Evolutionary conservation across 2,113 vertebrate species (phyloP), one percentile per base, ranked within the genome.

Genomic region (Ammospiza nelsoni): DNA sequence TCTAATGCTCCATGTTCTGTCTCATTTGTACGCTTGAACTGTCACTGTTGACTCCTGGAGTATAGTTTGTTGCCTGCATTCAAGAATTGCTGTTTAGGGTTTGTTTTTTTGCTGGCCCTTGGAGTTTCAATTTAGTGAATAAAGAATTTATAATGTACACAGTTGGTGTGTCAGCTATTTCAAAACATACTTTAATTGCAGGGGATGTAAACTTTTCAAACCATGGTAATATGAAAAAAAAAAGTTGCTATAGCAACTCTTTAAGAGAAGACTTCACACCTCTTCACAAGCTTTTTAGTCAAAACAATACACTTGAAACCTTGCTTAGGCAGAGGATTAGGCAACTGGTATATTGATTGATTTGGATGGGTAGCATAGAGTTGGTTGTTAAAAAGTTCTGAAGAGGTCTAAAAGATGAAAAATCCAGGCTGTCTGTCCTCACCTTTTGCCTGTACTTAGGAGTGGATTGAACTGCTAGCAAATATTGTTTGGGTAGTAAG

Each of bases 201-300:
- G 44, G 15, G 25, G 10, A 57, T 78, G 20, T 67, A 86, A 92
- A 83, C 87, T 94, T 92, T 77, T 93, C 63, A 83, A 94, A 74
- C 55, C 67, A 35, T 51, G 79, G 33, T 48, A 67, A 68, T 93
- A 20, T 55, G 28, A n/a, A 61, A 72, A 54, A 52, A 85, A 54
- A 51, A 85, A 75, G 83, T 95, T 95, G 72, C 86, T 89, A 78
- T 94, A 92, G 96, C 92, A 95, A 94, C 92, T 85, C 54, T 46
- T 3, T 67, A 51, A 74, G 39, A 48, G 80, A 72, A 93, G 55
- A 35, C 11, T 88, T 79, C 24, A 54, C 76, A 18, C 21, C 20
- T 86, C 51, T 92, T 96, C 23, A 58, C 28, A 63, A 77, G 76
- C 19, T 39, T 78, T 87, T 93, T 75, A 78, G 52, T 89, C 61